phyloP scores from a whole-genome alignment of 2,113 vertebrate genomes.

The Gallinago jamesoni region DNA sequence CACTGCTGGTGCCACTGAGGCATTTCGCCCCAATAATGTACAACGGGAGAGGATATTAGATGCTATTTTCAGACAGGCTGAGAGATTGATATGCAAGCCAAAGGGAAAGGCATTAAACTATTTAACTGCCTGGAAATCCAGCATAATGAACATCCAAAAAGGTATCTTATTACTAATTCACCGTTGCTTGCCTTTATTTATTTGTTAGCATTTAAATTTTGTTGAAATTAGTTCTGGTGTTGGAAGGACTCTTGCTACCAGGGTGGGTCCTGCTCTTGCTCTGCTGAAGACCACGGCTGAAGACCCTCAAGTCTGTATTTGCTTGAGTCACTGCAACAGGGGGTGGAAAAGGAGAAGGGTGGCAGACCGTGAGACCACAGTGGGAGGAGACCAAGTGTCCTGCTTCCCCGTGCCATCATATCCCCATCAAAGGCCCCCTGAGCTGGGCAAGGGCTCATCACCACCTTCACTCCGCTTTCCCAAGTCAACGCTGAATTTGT shows the following conservation, averaged over 20 bases:
- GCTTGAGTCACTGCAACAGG: neutral
- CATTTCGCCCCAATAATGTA: constrained; percentile 18
- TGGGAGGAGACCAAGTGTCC: neutral
- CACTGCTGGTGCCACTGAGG: constrained; percentile 48
- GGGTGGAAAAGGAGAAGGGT: neutral
- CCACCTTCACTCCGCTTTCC: neutral
- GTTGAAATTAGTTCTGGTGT: constrained; percentile 6
- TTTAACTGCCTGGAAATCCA: constrained; percentile 66
- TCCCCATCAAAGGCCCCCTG: neutral
- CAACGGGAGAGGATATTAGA: neutral
- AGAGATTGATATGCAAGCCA: constrained; percentile 46
- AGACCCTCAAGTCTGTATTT: neutral
- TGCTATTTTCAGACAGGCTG: neutral
- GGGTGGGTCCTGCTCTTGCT: neutral
- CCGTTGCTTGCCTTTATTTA: constrained; percentile 66
- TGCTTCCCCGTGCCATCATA: neutral
- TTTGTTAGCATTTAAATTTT: constrained; percentile 51
- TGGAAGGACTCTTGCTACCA: neutral
- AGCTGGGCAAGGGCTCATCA: neutral
- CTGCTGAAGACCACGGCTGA: neutral
- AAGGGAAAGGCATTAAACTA: constrained; percentile 63
- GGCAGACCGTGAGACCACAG: neutral
- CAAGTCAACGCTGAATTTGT: neutral
- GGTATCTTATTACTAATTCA: constrained; percentile 57
- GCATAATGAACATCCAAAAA: constrained; percentile 55